A percentile compares a stretch with the other conserved stretches of the same genome.
Evolutionary conservation across 2,888 invertebrate species (phyloP).

Genomic region (Gerris lacustris): DNA sequence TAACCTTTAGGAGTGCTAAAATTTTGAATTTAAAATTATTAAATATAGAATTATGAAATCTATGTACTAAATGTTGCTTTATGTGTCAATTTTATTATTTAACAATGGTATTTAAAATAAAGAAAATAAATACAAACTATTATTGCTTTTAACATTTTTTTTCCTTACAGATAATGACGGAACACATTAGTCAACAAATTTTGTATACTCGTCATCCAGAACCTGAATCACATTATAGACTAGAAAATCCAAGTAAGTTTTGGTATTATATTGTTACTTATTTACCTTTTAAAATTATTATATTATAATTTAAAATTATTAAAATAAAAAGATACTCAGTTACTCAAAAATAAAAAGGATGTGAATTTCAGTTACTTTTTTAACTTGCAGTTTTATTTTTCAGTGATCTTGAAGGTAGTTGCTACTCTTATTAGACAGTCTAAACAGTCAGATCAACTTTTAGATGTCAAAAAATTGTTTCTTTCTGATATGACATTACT

Average conservation of each 20-base stretch:
- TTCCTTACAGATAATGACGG: constrained; percentile 67
- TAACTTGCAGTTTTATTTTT: constrained; percentile 31
- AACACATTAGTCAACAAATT: constrained; percentile 91
- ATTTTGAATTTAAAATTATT: no score
- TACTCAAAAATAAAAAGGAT: no score
- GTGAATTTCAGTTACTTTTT: no score
- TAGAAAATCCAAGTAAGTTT: constrained; percentile 89
- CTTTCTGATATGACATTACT: constrained; percentile 96
- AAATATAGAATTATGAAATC: no score
- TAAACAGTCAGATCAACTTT: constrained; percentile 77
- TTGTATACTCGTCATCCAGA: constrained; percentile 87
- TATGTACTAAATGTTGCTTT: no score
- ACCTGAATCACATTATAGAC: constrained; percentile 83
- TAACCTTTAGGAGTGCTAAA: no score
- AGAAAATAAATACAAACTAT: no score
- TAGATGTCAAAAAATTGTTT: constrained; percentile 91
- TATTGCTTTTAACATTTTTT: neutral
- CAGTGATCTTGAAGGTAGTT: constrained; percentile 97
- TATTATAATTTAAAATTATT: no score
- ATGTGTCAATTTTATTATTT: no score
- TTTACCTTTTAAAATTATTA: no score
- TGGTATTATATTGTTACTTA: neutral
- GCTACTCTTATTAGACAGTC: constrained; percentile 94
- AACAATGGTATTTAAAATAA: no score
- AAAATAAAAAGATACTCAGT: no score